Evolutionary conservation across 2,888 invertebrate genomes (phyloP).

Genomic region (Lydus trimaculatus): DNA sequence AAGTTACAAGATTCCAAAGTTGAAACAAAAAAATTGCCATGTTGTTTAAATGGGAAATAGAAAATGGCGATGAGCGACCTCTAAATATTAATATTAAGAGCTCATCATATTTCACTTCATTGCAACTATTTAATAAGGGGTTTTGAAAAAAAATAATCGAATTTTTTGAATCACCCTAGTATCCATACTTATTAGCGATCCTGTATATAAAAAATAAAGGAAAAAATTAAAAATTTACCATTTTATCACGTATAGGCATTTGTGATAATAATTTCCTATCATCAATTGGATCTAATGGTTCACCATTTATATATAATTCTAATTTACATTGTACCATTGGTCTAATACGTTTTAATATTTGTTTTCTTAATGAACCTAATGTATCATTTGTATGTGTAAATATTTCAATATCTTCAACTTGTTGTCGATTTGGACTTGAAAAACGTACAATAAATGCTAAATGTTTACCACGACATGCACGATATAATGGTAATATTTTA

Average conservation of each 20-base stretch:
- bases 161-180: too few species aligned
- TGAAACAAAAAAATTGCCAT: too few species aligned
- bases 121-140: too few species aligned
- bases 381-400: constrained; percentile 96
- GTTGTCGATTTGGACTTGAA: constrained; percentile 82
- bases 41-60: too few species aligned
- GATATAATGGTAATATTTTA: constrained; percentile 85
- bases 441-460: constrained; percentile 82
- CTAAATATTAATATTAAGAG: too few species aligned
- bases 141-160: too few species aligned
- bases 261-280: constrained; percentile 88
- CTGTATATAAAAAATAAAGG: too few species aligned
- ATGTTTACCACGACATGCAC: constrained; percentile 91
- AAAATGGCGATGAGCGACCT: too few species aligned
- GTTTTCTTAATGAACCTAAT: constrained; percentile 82
- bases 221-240: too few species aligned
- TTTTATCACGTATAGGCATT: constrained; percentile 87
- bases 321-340: constrained; percentile 81
- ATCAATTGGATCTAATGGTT: constrained; percentile 84
- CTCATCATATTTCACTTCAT: too few species aligned
- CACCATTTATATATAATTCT: constrained; percentile 89
- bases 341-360: constrained; percentile 73
- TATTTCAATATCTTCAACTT: constrained; percentile 88
- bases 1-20: too few species aligned
- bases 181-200: too few species aligned